Percentiles rank a stretch among this genome's conserved stretches.
phyloP scores from a whole-genome alignment of 2,113 vertebrate species.

The Leptocoma aspasia region DNA sequence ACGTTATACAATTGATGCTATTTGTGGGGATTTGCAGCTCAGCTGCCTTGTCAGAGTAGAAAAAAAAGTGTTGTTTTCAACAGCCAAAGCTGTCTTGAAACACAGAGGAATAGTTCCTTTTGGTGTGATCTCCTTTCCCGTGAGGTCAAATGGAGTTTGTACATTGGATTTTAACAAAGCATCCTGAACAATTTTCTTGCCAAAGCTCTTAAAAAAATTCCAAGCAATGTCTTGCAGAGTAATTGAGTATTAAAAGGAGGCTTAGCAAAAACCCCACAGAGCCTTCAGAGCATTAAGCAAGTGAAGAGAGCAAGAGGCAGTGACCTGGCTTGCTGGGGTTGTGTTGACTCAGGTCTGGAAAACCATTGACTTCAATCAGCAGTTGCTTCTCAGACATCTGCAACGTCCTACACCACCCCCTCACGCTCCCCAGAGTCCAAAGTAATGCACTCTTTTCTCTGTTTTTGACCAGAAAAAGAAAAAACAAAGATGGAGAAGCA shows the following conservation, averaged over 20 bases:
- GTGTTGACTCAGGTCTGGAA: neutral
- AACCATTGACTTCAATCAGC: neutral
- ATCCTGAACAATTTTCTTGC: neutral
- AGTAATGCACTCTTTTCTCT: neutral
- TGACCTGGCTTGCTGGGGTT: neutral
- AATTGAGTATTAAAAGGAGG: neutral
- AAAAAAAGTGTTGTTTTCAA: neutral
- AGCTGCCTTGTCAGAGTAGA: neutral
- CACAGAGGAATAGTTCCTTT: neutral
- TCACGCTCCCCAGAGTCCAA: neutral
- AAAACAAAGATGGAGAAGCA: conserved; percentile 88
- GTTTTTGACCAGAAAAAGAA: conserved; percentile 83
- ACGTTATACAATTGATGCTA: neutral
- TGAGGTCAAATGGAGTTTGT: neutral
- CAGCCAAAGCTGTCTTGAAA: neutral
- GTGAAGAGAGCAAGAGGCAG: neutral
- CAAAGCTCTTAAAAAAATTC: neutral
- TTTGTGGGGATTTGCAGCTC: neutral
- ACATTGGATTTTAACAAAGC: neutral
- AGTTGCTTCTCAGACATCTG: neutral
- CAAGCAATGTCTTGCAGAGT: neutral
- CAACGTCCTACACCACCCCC: neutral
- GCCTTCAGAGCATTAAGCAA: neutral
- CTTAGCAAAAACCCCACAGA: neutral
- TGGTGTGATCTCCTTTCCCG: neutral